Evolutionary conservation across 1,140 invertebrate species (phyloP), one percentile per base, ranked within the genome.

Genomic region (Bombus haemorrhoidalis): DNA sequence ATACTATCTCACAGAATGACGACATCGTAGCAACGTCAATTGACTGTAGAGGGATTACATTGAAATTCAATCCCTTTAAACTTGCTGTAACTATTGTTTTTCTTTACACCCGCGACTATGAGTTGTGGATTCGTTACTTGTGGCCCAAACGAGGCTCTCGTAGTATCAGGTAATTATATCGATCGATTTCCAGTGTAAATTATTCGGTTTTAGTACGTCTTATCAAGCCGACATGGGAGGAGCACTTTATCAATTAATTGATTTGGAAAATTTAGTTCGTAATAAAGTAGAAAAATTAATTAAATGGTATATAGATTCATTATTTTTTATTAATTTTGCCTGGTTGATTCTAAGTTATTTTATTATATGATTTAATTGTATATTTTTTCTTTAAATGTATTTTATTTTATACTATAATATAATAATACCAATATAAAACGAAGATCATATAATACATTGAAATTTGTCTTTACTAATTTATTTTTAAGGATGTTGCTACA

Each of bases 141-240:
- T 95, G 99, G 99, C 62, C 99, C 99, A 6, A 99, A 99, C 94
- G 98, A 99, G 95, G 99, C 99, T 47, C 96, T 99, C 78, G 98
- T 99, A 43, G 98, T 99, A 88, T 99, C 98, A 95, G 99, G 99
- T 99, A 96, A 97, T 82, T 5, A 3, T 39, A 9, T 34, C 25
- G 1, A 28, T 0, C 28, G 18, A 18, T 39, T 22, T 15, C 22
- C 12, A 5, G 6, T 41, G 3, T 5, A 28, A 64, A 43, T 15
- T 43, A 22, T 57, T 57, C 1, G 0, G 10, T 47, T 18, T 18
- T 6, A 43, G 37, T 59, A 25, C n/a, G 53, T 43, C 18, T 53
- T 10, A 47, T 25, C 25, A 59, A 79, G 18, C 0, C 22, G 41
- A 76, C 59, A 80, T 86, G 77, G 85, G 68, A 89, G 88, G 75